Percentiles rank a stretch among this genome's conserved stretches.
phyloP scores from a whole-genome alignment of 2,113 vertebrate genomes.

The Pseudorhombus dupliciocellatus region DNA sequence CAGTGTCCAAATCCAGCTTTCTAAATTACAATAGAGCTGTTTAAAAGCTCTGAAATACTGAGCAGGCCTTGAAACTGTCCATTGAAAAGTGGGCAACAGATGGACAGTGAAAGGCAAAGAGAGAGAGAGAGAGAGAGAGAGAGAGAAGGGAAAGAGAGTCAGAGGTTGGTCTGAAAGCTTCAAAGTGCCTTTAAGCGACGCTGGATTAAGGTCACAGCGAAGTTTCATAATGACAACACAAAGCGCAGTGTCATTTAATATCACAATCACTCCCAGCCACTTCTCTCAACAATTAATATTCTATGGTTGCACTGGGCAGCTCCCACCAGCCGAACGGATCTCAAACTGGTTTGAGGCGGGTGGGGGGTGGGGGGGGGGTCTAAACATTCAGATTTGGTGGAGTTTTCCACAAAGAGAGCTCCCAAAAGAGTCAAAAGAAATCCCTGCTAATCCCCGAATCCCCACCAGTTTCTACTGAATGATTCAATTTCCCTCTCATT shows the following conservation, averaged over 20 bases:
- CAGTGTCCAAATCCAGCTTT: conserved; percentile 59
- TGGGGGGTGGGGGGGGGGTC: background rate
- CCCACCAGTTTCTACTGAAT: conserved; percentile 53
- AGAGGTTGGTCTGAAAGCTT: conserved; percentile 61
- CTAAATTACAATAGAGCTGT: conserved; percentile 59
- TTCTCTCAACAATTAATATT: conserved; percentile 7
- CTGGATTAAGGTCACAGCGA: conserved; percentile 70
- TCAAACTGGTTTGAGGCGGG: background rate
- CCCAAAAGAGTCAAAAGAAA: conserved; percentile 57
- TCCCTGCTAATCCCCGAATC: conserved; percentile 59
- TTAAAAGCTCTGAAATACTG: conserved; percentile 59
- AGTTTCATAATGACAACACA: conserved; percentile 64
- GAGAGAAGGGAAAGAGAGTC: conserved; percentile 20
- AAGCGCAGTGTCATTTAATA: conserved; percentile 59
- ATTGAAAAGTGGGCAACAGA: conserved; percentile 62
- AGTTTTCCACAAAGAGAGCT: conserved; percentile 40
- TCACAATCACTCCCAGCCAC: conserved; percentile 51
- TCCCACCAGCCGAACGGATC: conserved; percentile 1
- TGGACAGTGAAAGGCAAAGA: conserved; percentile 30
- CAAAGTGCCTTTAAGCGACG: conserved; percentile 60
- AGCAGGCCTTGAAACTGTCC: conserved; percentile 57
- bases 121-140: conserved; percentile 18
- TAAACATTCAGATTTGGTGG: background rate
- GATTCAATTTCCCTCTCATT: conserved; percentile 61
- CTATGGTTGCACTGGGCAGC: background rate